Evolutionary conservation across 2,113 vertebrate species (phyloP).

Genomic region (Trinectes maculatus): DNA sequence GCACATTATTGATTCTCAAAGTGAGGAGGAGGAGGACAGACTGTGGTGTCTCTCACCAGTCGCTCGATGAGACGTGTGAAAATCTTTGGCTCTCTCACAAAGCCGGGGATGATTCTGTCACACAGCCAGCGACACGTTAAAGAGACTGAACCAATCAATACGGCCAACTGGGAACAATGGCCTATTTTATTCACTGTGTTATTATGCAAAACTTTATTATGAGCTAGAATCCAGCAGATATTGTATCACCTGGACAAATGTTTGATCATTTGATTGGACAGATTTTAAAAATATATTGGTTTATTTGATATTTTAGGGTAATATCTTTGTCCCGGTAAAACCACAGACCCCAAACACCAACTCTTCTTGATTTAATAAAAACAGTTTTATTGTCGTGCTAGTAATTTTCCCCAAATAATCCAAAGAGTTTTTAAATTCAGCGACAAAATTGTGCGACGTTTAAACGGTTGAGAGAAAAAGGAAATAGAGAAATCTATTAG

Average conservation of each 20-base stretch:
- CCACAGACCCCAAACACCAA: background rate
- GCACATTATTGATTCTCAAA: conserved; percentile 77
- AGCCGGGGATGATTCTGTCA: conserved; percentile 58
- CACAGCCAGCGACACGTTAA: conserved; percentile 60
- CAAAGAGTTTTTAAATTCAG: too few relatives aligned
- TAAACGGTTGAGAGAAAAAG: too few relatives aligned
- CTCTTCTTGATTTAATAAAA: background rate
- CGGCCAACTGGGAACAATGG: conserved; percentile 39
- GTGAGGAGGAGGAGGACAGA: conserved; percentile 59
- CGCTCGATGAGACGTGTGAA: conserved; percentile 71
- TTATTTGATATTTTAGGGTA: background rate
- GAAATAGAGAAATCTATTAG: too few relatives aligned
- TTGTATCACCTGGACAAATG: background rate
- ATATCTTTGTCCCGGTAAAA: background rate
- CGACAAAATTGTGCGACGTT: too few relatives aligned
- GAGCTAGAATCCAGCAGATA: background rate
- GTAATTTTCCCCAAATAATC: too few relatives aligned
- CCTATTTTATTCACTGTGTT: background rate
- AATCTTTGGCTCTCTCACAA: conserved; percentile 61
- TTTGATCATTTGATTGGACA: background rate
- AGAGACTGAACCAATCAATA: conserved; percentile 53
- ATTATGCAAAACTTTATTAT: background rate
- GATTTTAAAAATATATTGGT: too few relatives aligned
- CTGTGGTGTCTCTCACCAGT: conserved; percentile 65
- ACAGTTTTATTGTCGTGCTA: too few relatives aligned